These are phyloP conservation scores for Agriotes lineatus DNA, from an alignment of 2,888 invertebrate genomes.

Conservation along the genomic window DNA sequence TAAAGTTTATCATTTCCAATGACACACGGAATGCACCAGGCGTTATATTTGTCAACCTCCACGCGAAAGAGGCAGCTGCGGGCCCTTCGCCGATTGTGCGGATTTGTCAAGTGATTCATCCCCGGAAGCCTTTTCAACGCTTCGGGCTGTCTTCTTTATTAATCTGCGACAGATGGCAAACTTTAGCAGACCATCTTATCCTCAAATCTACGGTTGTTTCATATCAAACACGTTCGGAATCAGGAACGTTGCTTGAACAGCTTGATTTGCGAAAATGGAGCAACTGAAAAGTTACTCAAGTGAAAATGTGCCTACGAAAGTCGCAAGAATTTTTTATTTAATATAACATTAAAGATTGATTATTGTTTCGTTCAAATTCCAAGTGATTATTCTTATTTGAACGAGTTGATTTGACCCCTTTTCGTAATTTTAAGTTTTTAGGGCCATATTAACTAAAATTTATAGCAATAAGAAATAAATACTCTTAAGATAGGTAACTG, in stretches of 20 bases:
- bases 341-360: no score
- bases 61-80: conserved; percentile 29
- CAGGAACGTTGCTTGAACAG: background rate
- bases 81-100: conserved; percentile 24
- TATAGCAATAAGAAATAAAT: no score
- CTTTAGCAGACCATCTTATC: background rate
- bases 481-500: no score
- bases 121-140: conserved; percentile 24
- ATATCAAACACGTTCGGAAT: background rate
- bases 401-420: no score
- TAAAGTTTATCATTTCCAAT: conserved; percentile 54
- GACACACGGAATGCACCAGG: conserved; percentile 40
- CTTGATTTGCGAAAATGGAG: no score
- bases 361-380: no score
- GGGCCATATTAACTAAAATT: no score
- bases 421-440: no score
- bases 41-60: conserved; percentile 34
- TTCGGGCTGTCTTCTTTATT: conserved; percentile 29
- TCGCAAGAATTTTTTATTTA: no score
- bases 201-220: background rate
- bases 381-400: no score
- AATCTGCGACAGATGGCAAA: conserved; percentile 33
- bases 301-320: no score
- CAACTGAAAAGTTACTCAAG: no score
- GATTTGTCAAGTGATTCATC: conserved; percentile 33